A percentile compares a stretch with the other conserved stretches of the same genome.
These are phyloP conservation scores for Drosophila algonquin DNA, from an alignment of 2,888 invertebrate genomes.

Conservation along the genomic window DNA sequence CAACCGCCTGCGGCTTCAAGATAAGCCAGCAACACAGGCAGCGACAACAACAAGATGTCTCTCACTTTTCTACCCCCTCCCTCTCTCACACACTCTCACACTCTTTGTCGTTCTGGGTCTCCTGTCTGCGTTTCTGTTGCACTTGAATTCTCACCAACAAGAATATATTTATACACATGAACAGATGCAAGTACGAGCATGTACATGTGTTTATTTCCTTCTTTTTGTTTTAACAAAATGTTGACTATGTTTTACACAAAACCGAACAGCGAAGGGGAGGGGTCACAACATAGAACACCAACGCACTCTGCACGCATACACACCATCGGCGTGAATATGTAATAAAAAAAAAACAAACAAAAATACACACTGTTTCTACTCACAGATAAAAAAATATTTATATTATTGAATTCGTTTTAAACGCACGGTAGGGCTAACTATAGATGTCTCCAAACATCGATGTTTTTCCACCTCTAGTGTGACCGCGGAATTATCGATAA, in stretches of 20 bases:
- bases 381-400: not conserved
- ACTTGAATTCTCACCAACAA: slow-evolving; percentile 10
- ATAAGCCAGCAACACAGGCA: slow-evolving; percentile 24
- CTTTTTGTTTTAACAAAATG: slow-evolving; percentile 20
- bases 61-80: not conserved
- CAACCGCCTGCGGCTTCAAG: not conserved
- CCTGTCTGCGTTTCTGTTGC: slow-evolving; percentile 1
- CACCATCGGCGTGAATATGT: no score
- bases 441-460: no score
- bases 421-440: no score
- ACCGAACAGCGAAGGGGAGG: not conserved
- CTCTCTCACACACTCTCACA: slow-evolving; percentile 1
- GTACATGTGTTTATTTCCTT: slow-evolving; percentile 3
- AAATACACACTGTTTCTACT: not conserved
- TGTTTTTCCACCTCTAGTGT: no score
- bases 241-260: slow-evolving; percentile 14
- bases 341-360: not conserved
- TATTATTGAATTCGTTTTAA: not conserved
- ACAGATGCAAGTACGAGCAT: not conserved
- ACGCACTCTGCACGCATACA: slow-evolving; percentile 7
- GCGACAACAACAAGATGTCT: slow-evolving; percentile 15
- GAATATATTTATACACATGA: not conserved
- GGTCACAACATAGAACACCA: slow-evolving; percentile 18
- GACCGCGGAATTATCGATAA: no score
- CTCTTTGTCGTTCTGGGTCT: not conserved